Conservation (phyloP, 2,113 vertebrate species). For the Maccullochella peelii region DNA sequence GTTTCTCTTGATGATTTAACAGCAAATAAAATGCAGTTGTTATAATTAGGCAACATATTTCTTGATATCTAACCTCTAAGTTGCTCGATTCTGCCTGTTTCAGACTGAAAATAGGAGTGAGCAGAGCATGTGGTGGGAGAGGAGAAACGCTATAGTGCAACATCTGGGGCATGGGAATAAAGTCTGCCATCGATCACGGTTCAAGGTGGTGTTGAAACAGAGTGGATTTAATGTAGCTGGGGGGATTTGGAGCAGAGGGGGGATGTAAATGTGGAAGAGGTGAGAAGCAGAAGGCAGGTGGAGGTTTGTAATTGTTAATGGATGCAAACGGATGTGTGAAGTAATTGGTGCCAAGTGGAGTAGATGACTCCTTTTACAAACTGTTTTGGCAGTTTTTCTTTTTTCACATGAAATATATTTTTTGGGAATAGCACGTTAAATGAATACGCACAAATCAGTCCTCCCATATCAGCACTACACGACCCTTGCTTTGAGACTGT, state of each 20-base stretch:
- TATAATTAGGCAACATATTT: constrained; percentile 21
- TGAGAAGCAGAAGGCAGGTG: constrained; percentile 27
- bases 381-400: neutral
- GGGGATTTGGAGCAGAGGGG: neutral
- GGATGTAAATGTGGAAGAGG: constrained; percentile 5
- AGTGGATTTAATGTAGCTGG: constrained; percentile 38
- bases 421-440: neutral
- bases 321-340: constrained; percentile 10
- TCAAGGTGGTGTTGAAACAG: constrained; percentile 21
- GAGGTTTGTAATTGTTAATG: constrained; percentile 31
- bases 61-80: constrained; percentile 23
- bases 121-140: constrained; percentile 25
- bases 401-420: neutral
- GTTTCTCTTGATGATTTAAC: constrained; percentile 12
- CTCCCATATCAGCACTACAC: neutral
- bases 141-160: constrained; percentile 23
- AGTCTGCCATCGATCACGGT: constrained; percentile 41
- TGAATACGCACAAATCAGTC: neutral
- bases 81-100: neutral
- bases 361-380: neutral
- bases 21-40: neutral
- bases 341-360: neutral
- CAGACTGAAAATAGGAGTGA: neutral
- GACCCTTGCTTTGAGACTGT: neutral
- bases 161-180: constrained; percentile 46